Percentiles rank a stretch among this genome's conserved stretches.
phyloP scores from a whole-genome alignment of 1,140 invertebrate species.

The Papilio helenus region DNA sequence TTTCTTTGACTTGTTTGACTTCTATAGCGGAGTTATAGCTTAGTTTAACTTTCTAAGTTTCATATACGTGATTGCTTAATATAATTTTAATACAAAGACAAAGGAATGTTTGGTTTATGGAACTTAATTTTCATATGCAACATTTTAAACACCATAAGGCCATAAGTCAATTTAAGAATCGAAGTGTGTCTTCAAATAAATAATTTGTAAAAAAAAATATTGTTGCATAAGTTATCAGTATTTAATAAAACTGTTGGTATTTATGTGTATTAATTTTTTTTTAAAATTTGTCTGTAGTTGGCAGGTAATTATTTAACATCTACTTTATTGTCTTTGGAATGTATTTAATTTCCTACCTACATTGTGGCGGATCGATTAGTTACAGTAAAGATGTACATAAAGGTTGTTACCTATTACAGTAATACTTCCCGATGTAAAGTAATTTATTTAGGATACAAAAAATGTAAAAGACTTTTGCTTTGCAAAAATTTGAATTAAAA shows the following conservation, averaged over 20 bases:
- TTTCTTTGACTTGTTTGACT: neutral
- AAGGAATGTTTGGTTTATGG: too few relatives aligned
- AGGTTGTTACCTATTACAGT: neutral
- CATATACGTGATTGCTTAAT: too few relatives aligned
- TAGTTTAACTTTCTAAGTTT: neutral
- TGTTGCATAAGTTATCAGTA: neutral
- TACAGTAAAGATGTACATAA: constrained; percentile 44
- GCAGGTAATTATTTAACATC: constrained; percentile 47
- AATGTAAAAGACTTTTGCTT: too few relatives aligned
- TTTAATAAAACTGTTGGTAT: constrained; percentile 18
- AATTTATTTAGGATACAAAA: neutral
- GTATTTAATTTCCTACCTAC: constrained; percentile 49
- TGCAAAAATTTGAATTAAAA: neutral
- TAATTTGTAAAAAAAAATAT: neutral
- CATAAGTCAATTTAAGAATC: neutral
- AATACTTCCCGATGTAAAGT: neutral
- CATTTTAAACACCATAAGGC: too few relatives aligned
- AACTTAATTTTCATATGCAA: too few relatives aligned
- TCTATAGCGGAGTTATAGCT: neutral
- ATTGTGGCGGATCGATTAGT: constrained; percentile 54
- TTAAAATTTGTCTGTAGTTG: constrained; percentile 22
- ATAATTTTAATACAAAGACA: too few relatives aligned
- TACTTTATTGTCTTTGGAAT: constrained; percentile 50
- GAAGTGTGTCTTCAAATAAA: neutral
- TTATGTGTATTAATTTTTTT: neutral